Evolutionary conservation across 2,113 vertebrate genomes (phyloP).

Genomic region (Eptesicus fuscus): DNA sequence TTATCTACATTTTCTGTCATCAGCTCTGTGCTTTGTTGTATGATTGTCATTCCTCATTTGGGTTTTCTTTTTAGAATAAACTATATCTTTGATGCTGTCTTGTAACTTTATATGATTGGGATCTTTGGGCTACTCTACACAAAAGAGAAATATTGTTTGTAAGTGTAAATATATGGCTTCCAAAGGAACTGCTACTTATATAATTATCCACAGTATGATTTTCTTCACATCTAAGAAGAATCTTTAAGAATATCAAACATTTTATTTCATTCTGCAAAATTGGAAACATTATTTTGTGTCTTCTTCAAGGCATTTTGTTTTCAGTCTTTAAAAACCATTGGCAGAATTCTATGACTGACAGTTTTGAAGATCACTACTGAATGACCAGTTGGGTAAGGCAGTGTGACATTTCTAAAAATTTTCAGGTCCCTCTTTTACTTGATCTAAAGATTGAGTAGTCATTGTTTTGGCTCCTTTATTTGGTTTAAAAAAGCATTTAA

Average conservation of each 20-base stretch:
- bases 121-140: background rate
- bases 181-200: conserved; percentile 14
- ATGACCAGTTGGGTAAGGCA: background rate
- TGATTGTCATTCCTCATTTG: conserved; percentile 15
- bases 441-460: background rate
- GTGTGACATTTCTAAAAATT: background rate
- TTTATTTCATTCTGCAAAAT: conserved; percentile 7
- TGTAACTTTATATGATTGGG: background rate
- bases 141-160: conserved; percentile 39
- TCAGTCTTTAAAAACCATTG: background rate
- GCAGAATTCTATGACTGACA: background rate
- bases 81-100: background rate
- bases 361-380: background rate
- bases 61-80: conserved; percentile 40
- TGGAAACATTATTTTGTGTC: background rate
- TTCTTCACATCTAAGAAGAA: conserved; percentile 29
- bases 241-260: conserved; percentile 32
- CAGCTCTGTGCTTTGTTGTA: background rate
- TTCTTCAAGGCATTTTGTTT: background rate
- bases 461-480: background rate
- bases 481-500: background rate
- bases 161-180: conserved; percentile 41
- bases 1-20: background rate
- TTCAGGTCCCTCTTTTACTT: background rate
- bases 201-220: conserved; percentile 48